Evolutionary conservation across 2,797 vertebrate species (phyloP).

Genomic region (Acanthurus leucopareius): DNA sequence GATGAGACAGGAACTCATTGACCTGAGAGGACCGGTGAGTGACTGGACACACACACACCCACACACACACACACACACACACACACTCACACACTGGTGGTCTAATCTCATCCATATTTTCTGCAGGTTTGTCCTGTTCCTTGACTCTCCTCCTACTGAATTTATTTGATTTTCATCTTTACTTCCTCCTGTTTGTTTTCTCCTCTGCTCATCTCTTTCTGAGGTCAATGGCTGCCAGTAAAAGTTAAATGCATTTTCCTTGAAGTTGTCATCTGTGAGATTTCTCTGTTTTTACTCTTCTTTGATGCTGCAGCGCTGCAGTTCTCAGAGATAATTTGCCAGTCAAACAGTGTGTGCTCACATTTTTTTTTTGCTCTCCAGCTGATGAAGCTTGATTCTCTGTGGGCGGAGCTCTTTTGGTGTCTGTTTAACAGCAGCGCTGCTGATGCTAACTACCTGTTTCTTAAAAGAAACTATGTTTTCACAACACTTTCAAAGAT

Average conservation of each 20-base stretch:
- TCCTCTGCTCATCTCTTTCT: slow-evolving; percentile 28
- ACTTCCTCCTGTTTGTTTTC: slow-evolving; percentile 20
- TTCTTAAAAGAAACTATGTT: slow-evolving; percentile 9
- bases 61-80: slow-evolving; percentile 9
- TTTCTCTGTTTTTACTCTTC: slow-evolving; percentile 8
- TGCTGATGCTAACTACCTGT: slow-evolving; percentile 10
- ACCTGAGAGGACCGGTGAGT: slow-evolving; percentile 95
- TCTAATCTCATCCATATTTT: too few species aligned
- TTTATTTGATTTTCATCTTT: slow-evolving; percentile 49
- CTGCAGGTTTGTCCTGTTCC: background rate
- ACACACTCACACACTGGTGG: background rate
- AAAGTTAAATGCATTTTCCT: slow-evolving; percentile 14
- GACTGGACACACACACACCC: slow-evolving; percentile 17
- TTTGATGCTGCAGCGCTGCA: background rate
- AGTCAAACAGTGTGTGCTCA: slow-evolving; percentile 17
- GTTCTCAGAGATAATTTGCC: slow-evolving; percentile 2
- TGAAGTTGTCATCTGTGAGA: slow-evolving; percentile 12
- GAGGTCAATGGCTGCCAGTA: slow-evolving; percentile 34
- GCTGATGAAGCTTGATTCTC: slow-evolving; percentile 20
- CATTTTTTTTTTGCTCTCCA: background rate
- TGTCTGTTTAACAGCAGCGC: background rate
- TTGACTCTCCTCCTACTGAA: background rate
- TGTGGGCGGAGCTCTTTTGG: slow-evolving; percentile 12
- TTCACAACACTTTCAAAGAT: slow-evolving; percentile 39
- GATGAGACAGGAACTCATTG: slow-evolving; percentile 98